Evolutionary conservation across 2,113 vertebrate genomes (phyloP).

Genomic region (Pimephales promelas): DNA sequence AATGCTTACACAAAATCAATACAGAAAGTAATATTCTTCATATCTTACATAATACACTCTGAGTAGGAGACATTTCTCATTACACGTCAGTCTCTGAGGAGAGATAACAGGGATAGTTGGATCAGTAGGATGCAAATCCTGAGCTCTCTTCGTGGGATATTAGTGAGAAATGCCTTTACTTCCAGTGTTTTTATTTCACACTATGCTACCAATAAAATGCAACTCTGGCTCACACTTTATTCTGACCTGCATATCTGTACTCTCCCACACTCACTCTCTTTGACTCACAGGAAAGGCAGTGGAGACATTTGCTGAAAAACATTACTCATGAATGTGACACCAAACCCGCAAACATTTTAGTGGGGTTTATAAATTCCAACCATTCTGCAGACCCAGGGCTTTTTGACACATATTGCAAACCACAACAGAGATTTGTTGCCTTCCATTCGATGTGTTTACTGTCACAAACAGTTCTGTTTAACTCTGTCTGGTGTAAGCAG

Average conservation of each 20-base stretch:
- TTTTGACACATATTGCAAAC: neutral
- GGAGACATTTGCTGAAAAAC: neutral
- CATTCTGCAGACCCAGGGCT: neutral
- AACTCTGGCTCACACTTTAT: slow-evolving; percentile 25
- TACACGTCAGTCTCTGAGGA: slow-evolving; percentile 21
- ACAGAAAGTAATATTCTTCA: slow-evolving; percentile 45
- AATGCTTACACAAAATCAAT: slow-evolving; percentile 57
- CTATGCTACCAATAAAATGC: slow-evolving; percentile 23
- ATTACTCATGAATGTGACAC: neutral
- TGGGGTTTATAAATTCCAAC: neutral
- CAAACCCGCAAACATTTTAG: neutral
- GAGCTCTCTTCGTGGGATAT: neutral
- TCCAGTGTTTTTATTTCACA: slow-evolving; percentile 38
- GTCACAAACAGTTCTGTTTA: slow-evolving; percentile 14
- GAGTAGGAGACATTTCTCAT: slow-evolving; percentile 51
- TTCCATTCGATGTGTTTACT: neutral
- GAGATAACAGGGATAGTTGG: slow-evolving; percentile 35
- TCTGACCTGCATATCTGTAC: neutral
- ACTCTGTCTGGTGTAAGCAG: neutral
- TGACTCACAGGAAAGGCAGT: slow-evolving; percentile 4
- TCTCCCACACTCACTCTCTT: neutral
- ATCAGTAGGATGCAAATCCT: slow-evolving; percentile 20
- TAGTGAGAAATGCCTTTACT: slow-evolving; percentile 24
- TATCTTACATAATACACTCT: slow-evolving; percentile 25
- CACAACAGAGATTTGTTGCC: neutral